phyloP scores from a whole-genome alignment of 2,113 vertebrate genomes.

The Ursus arctos region DNA sequence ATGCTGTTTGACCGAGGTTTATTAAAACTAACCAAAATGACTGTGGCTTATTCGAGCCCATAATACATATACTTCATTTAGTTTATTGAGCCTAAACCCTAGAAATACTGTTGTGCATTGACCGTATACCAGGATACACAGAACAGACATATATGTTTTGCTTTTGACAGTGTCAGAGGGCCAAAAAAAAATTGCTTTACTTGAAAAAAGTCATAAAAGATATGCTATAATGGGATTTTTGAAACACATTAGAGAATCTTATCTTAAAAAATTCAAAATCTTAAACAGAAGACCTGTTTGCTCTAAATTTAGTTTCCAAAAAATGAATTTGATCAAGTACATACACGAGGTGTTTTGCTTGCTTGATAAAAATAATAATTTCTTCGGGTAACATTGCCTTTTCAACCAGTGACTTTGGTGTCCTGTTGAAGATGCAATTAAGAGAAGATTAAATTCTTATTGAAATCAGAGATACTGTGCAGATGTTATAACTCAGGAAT shows the following conservation, averaged over 20 bases:
- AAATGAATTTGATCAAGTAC: not conserved
- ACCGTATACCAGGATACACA: not conserved
- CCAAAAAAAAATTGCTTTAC: not conserved
- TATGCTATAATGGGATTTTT: not conserved
- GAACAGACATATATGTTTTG: not conserved
- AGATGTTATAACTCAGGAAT: not conserved
- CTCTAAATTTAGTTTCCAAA: not conserved
- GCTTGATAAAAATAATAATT: not conserved
- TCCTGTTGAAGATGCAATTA: not conserved
- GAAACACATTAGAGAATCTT: not conserved
- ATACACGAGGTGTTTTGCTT: not conserved
- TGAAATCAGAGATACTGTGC: not conserved
- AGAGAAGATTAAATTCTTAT: conserved; percentile 13
- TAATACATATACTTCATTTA: not conserved
- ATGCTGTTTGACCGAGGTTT: not conserved
- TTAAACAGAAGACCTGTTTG: not conserved
- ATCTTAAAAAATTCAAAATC: not conserved
- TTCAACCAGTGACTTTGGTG: not conserved
- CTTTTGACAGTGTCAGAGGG: not conserved
- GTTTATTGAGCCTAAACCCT: not conserved
- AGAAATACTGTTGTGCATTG: not conserved
- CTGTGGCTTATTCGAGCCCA: not conserved
- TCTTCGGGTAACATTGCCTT: not conserved
- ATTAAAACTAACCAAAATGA: not conserved
- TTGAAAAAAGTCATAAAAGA: not conserved